A percentile compares a stretch with the other conserved stretches of the same genome.
Evolutionary conservation across 2,888 invertebrate species (phyloP).

Genomic region (Cremastinae sp.): DNA sequence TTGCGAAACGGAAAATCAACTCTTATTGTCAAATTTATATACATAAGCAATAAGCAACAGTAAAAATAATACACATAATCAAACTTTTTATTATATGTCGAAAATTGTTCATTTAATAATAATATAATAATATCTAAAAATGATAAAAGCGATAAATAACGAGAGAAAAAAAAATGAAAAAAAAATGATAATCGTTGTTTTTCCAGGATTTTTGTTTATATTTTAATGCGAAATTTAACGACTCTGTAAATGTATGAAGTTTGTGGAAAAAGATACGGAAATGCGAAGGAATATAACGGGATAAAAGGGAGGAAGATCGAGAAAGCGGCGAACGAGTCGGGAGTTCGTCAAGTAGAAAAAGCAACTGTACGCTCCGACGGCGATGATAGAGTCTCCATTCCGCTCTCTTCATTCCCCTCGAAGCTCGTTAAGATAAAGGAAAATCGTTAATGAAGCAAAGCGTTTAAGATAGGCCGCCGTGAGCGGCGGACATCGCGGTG

Average conservation of each 20-base stretch:
- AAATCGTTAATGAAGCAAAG: slow-evolving; percentile 51
- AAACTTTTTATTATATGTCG: no score
- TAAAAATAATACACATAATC: no score
- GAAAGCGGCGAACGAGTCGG: slow-evolving; percentile 5
- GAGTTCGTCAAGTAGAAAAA: slow-evolving; percentile 43
- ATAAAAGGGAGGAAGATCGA: slow-evolving; percentile 9
- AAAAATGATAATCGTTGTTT: background rate
- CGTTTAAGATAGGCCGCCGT: slow-evolving; percentile 38
- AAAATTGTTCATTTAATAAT: no score
- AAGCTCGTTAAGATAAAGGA: slow-evolving; percentile 48
- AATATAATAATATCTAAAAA: no score
- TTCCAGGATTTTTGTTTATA: background rate
- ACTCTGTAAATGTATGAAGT: background rate
- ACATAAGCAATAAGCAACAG: no score
- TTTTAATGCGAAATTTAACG: background rate
- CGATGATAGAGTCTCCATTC: slow-evolving; percentile 10
- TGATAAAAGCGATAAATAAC: no score
- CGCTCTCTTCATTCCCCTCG: background rate
- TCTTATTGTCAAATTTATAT: no score
- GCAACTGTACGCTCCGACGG: slow-evolving; percentile 29
- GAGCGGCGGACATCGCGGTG: slow-evolving; percentile 13
- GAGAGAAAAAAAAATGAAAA: background rate
- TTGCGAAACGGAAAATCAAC: no score
- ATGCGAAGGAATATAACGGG: background rate
- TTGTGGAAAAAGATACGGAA: background rate